Evolutionary conservation across 2,113 vertebrate genomes (phyloP), one percentile per base, ranked within the genome.

Genomic region (Lophius piscatorius): DNA sequence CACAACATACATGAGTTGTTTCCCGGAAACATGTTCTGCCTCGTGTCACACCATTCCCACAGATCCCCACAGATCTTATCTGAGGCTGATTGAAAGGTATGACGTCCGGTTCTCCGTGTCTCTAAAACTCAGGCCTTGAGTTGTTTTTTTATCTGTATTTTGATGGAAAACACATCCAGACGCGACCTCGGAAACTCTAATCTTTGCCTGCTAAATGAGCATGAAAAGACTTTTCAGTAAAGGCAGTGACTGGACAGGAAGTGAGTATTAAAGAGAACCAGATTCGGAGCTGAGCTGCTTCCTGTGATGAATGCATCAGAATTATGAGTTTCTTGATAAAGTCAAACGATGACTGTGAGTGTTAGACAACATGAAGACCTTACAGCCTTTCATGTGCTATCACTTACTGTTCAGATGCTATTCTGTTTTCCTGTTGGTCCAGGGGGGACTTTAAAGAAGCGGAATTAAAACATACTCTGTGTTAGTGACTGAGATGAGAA

Each of bases 201-300:
- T 13, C 16, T 9, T 36, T 42, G 7, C 28, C 40, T 46, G 51
- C 36, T 48, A 39, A 78, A 67, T 52, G 20, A 66, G 45, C 41
- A 47, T 17, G 24, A 54, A 20, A 55, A 21, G 34, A 39, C 66
- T 59, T 59, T n/a, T n/a, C n/a, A n/a, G n/a, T n/a, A n/a, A n/a
- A n/a, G n/a, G n/a, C n/a, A 41, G 20, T 31, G 36, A 17, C 39
- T 18, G 42, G 34, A 57, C 22, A 58, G 34, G 42, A 49, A 39
- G 36, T 2, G 5, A 64, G 62, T 61, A 41, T 63, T 64, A 55
- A 84, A 76, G n/a, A 18, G 67, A 80, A 84, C 61, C 65, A 63
- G 60, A 28, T 45, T 59, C 41, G 2, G 1, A 5, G 18, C 41
- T 55, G 56, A 13, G 44, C 18, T 47, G 55, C 46, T 74, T 74